A percentile compares a stretch with the other conserved stretches of the same genome.
Conservation (phyloP, 2,888 invertebrate species). For the Chrysina gloriosa region DNA sequence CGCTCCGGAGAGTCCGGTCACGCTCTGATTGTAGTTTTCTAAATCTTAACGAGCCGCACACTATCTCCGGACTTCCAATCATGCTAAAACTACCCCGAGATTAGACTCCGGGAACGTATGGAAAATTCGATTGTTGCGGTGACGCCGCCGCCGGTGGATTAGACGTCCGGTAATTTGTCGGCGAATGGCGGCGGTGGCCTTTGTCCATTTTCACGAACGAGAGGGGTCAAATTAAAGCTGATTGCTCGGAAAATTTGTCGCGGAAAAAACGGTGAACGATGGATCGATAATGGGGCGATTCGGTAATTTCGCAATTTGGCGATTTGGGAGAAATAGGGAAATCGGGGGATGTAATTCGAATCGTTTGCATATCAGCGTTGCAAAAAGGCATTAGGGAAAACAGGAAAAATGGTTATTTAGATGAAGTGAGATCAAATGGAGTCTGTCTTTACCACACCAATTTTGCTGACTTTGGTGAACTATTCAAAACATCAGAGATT, state of each 20-base stretch:
- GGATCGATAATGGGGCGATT: too few relatives aligned
- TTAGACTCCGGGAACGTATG: conserved; percentile 32
- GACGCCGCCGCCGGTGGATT: background rate
- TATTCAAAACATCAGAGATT: too few relatives aligned
- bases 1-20: conserved; percentile 55
- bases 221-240: conserved; percentile 2
- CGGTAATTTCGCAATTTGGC: too few relatives aligned
- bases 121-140: conserved; percentile 22
- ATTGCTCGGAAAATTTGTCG: background rate
- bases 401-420: too few relatives aligned
- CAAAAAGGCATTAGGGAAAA: too few relatives aligned
- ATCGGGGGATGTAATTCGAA: too few relatives aligned
- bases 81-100: conserved; percentile 52
- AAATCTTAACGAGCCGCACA: conserved; percentile 58
- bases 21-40: conserved; percentile 59
- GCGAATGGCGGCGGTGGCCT: background rate
- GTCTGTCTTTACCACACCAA: too few relatives aligned
- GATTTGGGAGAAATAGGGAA: too few relatives aligned
- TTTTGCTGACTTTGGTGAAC: too few relatives aligned
- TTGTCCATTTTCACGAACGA: background rate
- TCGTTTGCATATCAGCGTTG: too few relatives aligned
- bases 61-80: conserved; percentile 56
- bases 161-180: conserved; percentile 6
- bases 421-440: too few relatives aligned
- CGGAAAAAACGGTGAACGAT: too few relatives aligned